These are phyloP conservation scores for Aethina tumida DNA, from an alignment of 1,140 invertebrate genomes.

Conservation along the genomic window DNA sequence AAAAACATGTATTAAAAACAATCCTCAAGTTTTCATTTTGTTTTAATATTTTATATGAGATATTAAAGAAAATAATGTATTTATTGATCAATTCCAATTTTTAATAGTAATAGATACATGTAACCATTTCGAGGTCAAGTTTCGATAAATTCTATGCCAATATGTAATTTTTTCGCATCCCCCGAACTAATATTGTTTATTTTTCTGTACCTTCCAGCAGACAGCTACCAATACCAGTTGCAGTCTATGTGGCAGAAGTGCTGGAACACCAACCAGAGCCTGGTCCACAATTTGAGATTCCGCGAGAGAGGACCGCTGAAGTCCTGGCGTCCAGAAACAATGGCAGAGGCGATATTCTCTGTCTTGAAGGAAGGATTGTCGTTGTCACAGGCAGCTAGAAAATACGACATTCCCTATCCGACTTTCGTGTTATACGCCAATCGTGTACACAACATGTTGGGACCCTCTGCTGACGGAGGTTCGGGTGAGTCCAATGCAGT, in stretches of 20 bases:
- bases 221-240: slow-evolving; percentile 88
- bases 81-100: too few species aligned
- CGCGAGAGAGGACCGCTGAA: slow-evolving; percentile 85
- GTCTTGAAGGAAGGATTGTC: slow-evolving; percentile 83
- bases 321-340: slow-evolving; percentile 86
- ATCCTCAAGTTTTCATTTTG: too few species aligned
- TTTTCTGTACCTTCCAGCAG: slow-evolving; percentile 49
- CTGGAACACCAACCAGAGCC: slow-evolving; percentile 81
- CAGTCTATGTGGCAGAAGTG: slow-evolving; percentile 92
- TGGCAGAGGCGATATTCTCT: slow-evolving; percentile 87
- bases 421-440: slow-evolving; percentile 92
- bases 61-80: too few species aligned
- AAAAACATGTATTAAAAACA: too few species aligned
- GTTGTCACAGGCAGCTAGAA: slow-evolving; percentile 77
- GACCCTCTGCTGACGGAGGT: slow-evolving; percentile 76
- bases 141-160: too few species aligned
- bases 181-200: too few species aligned
- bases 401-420: slow-evolving; percentile 89
- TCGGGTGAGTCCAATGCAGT: slow-evolving; percentile 51
- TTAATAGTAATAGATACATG: too few species aligned
- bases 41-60: too few species aligned
- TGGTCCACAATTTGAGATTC: slow-evolving; percentile 80
- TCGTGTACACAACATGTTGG: slow-evolving; percentile 86
- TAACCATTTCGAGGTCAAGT: too few species aligned
- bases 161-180: too few species aligned